Conservation (phyloP, 2,797 vertebrate species). For the Nyctibius grandis region DNA sequence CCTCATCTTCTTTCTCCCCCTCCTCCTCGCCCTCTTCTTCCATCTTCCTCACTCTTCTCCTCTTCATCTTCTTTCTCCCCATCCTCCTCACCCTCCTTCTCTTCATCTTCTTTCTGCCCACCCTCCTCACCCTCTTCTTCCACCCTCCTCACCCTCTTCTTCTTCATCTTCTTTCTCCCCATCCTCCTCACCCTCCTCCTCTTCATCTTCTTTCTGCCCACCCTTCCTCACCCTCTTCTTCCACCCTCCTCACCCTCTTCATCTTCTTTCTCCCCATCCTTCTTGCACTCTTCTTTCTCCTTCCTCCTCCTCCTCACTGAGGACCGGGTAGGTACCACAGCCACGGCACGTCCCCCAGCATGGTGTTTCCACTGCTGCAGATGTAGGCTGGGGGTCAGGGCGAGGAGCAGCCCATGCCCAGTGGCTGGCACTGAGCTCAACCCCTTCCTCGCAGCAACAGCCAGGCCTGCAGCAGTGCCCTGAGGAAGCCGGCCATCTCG, state of each 20-base stretch:
- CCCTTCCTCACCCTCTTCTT: neutral
- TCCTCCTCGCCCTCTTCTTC: neutral
- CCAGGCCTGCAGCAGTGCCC: constrained; percentile 91
- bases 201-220: neutral
- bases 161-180: neutral
- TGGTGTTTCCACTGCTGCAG: neutral
- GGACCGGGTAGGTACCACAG: neutral
- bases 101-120: neutral
- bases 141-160: neutral
- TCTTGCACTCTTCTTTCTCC: neutral
- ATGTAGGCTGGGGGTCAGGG: fast-evolving
- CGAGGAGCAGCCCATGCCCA: fast-evolving
- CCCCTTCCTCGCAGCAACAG: constrained; percentile 80
- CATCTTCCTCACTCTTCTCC: neutral
- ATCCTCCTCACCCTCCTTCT: neutral
- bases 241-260: neutral
- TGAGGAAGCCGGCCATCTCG: constrained; percentile 93
- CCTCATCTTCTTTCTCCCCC: neutral
- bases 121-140: neutral
- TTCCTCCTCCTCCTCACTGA: neutral
- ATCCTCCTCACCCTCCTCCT: neutral
- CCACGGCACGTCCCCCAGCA: fast-evolving
- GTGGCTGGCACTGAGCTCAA: fast-evolving
- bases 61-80: neutral
- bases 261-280: neutral